A percentile compares a stretch with the other conserved stretches of the same genome.
These are phyloP conservation scores for Prosopocoilus inquinatus DNA, from an alignment of 2,888 invertebrate genomes.

Conservation along the genomic window DNA sequence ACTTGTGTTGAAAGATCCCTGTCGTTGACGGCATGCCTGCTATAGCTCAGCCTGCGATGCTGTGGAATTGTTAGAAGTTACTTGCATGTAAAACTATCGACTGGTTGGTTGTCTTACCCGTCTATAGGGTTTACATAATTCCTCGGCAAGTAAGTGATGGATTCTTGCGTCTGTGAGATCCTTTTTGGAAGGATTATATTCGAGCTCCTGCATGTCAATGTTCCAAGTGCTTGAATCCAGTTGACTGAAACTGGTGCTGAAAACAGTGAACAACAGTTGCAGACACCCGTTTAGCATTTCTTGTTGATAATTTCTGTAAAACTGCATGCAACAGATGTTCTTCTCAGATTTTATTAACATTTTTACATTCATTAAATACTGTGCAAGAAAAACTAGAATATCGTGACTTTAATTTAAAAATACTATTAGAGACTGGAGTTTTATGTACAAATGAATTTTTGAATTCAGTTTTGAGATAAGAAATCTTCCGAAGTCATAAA, in stretches of 20 bases:
- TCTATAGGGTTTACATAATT: conserved; percentile 82
- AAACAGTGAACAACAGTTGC: conserved; percentile 31
- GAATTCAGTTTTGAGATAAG: too few relatives aligned
- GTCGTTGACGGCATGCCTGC: conserved; percentile 87
- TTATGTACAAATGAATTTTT: too few relatives aligned
- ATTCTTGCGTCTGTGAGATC: conserved; percentile 92
- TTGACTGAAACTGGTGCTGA: conserved; percentile 80
- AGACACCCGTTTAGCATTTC: not conserved
- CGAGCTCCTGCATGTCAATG: conserved; percentile 89
- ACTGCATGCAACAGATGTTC: too few relatives aligned
- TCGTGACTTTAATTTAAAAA: too few relatives aligned
- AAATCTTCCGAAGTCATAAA: too few relatives aligned
- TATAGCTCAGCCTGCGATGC: conserved; percentile 88
- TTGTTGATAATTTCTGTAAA: too few relatives aligned
- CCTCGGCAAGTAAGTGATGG: conserved; percentile 88
- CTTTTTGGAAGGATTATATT: conserved; percentile 89
- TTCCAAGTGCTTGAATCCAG: conserved; percentile 84
- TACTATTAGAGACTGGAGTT: too few relatives aligned
- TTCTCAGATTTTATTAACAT: too few relatives aligned
- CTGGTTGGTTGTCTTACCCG: conserved; percentile 59
- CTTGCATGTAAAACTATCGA: not conserved
- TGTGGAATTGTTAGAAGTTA: conserved; percentile 48
- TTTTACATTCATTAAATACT: too few relatives aligned
- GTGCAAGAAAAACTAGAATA: too few relatives aligned
- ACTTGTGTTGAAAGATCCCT: conserved; percentile 81